These are phyloP conservation scores for Panorpa germanica DNA, from an alignment of 2,888 invertebrate species.

Conservation along the genomic window DNA sequence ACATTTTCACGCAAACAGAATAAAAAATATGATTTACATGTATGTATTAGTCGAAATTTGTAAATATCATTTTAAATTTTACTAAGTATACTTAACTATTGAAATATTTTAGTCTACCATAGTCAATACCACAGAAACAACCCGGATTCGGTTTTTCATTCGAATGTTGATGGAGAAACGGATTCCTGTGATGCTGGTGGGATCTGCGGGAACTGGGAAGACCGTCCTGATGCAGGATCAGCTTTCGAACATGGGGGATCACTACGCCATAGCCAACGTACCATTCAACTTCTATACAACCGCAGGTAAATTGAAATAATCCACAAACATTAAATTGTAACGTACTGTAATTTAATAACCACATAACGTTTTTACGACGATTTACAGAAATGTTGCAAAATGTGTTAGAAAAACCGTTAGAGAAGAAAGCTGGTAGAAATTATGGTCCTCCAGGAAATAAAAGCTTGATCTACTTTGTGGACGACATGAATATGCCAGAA, in stretches of 20 bases:
- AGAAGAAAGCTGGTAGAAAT: constrained; percentile 87
- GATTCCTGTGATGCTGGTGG: constrained; percentile 82
- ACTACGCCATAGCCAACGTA: constrained; percentile 61
- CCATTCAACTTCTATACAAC: constrained; percentile 92
- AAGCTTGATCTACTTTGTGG: constrained; percentile 81
- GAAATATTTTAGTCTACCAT: constrained; percentile 40
- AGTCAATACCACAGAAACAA: constrained; percentile 81
- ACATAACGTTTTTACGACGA: too few species aligned
- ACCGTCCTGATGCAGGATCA: constrained; percentile 76
- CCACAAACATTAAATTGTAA: too few species aligned
- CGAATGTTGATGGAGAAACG: constrained; percentile 60
- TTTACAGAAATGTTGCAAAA: constrained; percentile 67
- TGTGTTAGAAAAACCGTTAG: constrained; percentile 77
- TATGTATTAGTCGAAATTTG: too few species aligned
- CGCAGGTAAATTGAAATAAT: constrained; percentile 41
- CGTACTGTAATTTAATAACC: too few species aligned
- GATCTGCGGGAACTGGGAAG: constrained; percentile 81
- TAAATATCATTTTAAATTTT: too few species aligned
- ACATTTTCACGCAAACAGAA: neutral
- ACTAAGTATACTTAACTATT: too few species aligned
- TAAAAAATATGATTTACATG: too few species aligned
- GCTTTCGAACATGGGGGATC: constrained; percentile 44
- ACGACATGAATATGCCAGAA: constrained; percentile 96
- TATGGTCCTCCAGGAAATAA: constrained; percentile 85
- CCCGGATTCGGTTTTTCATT: constrained; percentile 71